Evolutionary conservation across 2,888 invertebrate genomes (phyloP).

Genomic region (Cetonia aurata): DNA sequence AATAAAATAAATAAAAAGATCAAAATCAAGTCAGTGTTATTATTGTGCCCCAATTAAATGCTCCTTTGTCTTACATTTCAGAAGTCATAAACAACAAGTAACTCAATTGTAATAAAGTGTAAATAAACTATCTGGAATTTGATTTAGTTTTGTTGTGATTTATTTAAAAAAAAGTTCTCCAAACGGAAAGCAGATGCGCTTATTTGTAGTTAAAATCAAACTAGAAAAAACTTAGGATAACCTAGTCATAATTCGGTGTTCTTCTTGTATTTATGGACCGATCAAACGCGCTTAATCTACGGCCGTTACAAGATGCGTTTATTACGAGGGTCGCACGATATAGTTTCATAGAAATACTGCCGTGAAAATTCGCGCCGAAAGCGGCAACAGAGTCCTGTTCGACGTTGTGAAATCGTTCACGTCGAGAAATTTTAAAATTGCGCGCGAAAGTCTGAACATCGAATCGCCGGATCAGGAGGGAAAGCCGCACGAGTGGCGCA

Average conservation of each 20-base stretch:
- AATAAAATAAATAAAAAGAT: no score
- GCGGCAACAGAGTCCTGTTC: slow-evolving; percentile 58
- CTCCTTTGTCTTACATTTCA: slow-evolving; percentile 3
- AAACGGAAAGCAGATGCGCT: slow-evolving; percentile 47
- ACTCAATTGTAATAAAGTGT: slow-evolving; percentile 26
- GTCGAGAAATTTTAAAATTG: slow-evolving; percentile 60
- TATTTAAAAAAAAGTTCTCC: slow-evolving; percentile 31
- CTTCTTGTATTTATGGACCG: slow-evolving; percentile 16
- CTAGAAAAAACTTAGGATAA: neutral
- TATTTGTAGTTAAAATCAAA: slow-evolving; percentile 38
- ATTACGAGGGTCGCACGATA: neutral
- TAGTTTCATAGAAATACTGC: slow-evolving; percentile 5
- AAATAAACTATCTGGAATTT: slow-evolving; percentile 25
- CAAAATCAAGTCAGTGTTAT: no score
- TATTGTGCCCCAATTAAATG: no score
- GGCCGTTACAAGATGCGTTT: neutral
- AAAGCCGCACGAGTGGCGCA: slow-evolving; percentile 64
- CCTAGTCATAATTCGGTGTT: slow-evolving; percentile 26
- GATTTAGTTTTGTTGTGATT: slow-evolving; percentile 38
- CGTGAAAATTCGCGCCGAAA: slow-evolving; percentile 38
- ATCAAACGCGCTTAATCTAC: neutral
- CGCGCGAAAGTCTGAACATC: slow-evolving; percentile 62
- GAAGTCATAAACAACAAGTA: slow-evolving; percentile 36
- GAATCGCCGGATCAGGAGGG: slow-evolving; percentile 53
- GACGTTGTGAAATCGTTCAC: slow-evolving; percentile 63